Evolutionary conservation across 2,797 vertebrate species (phyloP).

Genomic region (Halcyon badia): DNA sequence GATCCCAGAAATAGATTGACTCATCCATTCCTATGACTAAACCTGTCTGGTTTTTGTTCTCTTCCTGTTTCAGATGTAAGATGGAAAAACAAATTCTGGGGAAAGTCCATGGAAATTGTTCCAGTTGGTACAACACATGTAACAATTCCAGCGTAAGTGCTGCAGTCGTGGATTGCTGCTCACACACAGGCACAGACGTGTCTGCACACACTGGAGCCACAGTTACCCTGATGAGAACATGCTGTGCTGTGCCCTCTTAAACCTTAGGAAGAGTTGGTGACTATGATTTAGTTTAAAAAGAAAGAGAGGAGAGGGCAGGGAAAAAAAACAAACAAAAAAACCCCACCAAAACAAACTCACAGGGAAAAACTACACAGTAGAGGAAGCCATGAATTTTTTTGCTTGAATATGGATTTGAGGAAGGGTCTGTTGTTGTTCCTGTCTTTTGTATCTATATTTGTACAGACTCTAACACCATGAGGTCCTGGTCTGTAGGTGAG

Average conservation of each 20-base stretch:
- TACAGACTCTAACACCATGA: neutral
- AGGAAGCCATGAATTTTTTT: neutral
- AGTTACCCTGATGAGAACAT: neutral
- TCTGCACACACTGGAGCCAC: neutral
- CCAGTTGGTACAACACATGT: slow-evolving; percentile 94
- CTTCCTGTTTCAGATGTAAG: slow-evolving; percentile 88
- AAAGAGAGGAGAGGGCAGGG: accelerated
- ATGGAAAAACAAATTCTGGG: slow-evolving; percentile 99
- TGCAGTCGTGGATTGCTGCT: neutral
- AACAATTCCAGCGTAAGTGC: slow-evolving; percentile 89
- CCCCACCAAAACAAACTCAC: neutral
- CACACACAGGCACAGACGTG: neutral
- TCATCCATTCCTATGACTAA: neutral
- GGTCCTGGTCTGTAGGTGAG: neutral
- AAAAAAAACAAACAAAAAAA: neutral
- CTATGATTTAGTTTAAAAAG: neutral
- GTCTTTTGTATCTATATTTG: neutral
- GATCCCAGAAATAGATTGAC: neutral
- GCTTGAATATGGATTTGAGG: neutral
- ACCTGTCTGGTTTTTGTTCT: neutral
- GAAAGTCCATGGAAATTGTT: slow-evolving; percentile 99
- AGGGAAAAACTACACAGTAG: neutral
- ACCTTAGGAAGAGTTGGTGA: neutral
- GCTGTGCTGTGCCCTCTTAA: neutral
- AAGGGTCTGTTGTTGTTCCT: neutral